phyloP scores from a whole-genome alignment of 2,797 vertebrate genomes.

The Enteromius paludinosus region DNA sequence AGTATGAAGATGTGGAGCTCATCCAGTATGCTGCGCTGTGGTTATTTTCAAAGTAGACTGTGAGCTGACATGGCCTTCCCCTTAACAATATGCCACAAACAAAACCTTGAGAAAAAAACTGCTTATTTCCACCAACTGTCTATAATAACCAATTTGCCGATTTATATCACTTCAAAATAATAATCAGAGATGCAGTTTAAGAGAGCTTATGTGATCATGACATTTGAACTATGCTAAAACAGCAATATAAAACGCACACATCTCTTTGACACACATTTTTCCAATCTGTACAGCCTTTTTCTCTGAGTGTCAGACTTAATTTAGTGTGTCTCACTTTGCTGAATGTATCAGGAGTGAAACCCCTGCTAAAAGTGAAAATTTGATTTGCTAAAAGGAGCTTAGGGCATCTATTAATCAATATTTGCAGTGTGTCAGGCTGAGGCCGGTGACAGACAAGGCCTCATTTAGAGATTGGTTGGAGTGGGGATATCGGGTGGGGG shows the following conservation, averaged over 20 bases:
- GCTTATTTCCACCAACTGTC: slow-evolving; percentile 59
- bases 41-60: not conserved
- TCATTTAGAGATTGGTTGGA: slow-evolving; percentile 64
- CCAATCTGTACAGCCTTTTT: slow-evolving; percentile 83
- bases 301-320: slow-evolving; percentile 92
- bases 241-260: slow-evolving; percentile 23
- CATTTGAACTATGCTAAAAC: slow-evolving; percentile 12
- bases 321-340: slow-evolving; percentile 92
- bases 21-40: slow-evolving; percentile 4
- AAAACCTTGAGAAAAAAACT: slow-evolving; percentile 30
- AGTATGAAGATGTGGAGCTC: slow-evolving; percentile 12
- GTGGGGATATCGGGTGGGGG: slow-evolving; percentile 40
- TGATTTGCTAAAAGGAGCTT: slow-evolving; percentile 99
- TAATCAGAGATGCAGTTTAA: slow-evolving; percentile 49
- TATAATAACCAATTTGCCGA: slow-evolving; percentile 66
- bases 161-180: slow-evolving; percentile 68
- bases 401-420: slow-evolving; percentile 99
- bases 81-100: not conserved
- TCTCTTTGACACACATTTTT: slow-evolving; percentile 44
- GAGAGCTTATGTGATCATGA: slow-evolving; percentile 27
- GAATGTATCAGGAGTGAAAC: slow-evolving; percentile 86
- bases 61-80: not conserved
- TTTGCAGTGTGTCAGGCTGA: slow-evolving; percentile 91
- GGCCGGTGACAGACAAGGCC: slow-evolving; percentile 86
- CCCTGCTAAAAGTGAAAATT: slow-evolving; percentile 94